Percentiles rank a stretch among this genome's conserved stretches.
Conservation (phyloP, 2,113 vertebrate species). For the Leptodactylus fuscus region DNA sequence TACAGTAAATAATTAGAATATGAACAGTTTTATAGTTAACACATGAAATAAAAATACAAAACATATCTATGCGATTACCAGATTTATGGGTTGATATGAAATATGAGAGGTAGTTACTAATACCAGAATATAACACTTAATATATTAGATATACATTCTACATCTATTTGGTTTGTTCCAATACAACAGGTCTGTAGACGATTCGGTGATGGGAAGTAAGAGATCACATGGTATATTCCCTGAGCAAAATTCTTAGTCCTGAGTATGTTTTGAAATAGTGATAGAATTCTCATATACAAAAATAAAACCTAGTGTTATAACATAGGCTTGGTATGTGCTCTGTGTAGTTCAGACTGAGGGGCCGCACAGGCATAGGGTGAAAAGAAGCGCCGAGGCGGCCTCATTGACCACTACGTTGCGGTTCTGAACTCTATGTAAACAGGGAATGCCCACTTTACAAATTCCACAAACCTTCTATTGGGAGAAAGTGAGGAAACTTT, state of each 20-base stretch:
- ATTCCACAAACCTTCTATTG: conserved; percentile 79
- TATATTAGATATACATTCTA: conserved; percentile 76
- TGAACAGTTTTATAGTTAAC: conserved; percentile 72
- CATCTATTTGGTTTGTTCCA: conserved; percentile 82
- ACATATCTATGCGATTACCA: conserved; percentile 74
- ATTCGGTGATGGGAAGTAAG: conserved; percentile 74
- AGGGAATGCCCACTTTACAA: conserved; percentile 82
- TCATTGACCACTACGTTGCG: conserved; percentile 63
- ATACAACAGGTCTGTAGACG: conserved; percentile 78
- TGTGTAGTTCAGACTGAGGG: conserved; percentile 74
- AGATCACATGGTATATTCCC: conserved; percentile 92
- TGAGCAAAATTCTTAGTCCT: conserved; percentile 99
- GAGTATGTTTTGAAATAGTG: conserved; percentile 88
- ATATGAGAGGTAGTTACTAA: conserved; percentile 97
- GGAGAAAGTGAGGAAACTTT: conserved; percentile 87
- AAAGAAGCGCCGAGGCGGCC: conserved; percentile 63
- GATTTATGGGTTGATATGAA: conserved; percentile 78
- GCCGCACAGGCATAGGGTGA: conserved; percentile 73
- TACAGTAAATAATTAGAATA: conserved; percentile 71
- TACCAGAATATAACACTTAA: conserved; percentile 84
- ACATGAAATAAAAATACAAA: conserved; percentile 75
- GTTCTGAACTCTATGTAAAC: conserved; percentile 77
- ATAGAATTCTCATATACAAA: conserved; percentile 82
- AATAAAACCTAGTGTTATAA: conserved; percentile 78
- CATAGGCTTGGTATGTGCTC: conserved; percentile 79